phyloP scores from a whole-genome alignment of 2,888 invertebrate genomes.

The Molanna angustata region DNA sequence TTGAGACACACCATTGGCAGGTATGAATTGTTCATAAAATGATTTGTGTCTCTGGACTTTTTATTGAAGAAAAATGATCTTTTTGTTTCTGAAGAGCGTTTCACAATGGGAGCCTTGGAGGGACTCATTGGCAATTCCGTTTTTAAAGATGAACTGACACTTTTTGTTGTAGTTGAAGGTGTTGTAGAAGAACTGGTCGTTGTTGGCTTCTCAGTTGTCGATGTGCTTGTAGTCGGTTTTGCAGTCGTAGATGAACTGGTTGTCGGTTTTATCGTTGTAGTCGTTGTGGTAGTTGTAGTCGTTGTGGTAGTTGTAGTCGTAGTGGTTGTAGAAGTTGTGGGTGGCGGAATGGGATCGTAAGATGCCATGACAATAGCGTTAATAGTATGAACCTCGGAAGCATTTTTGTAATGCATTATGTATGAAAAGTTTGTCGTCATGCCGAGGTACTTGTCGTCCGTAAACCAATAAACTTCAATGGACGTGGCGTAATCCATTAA shows the following conservation, averaged over 20 bases:
- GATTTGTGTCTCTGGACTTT: constrained; percentile 23
- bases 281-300: constrained; percentile 46
- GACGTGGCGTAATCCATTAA: constrained; percentile 49
- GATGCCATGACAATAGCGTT: constrained; percentile 72
- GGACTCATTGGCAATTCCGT: too few relatives aligned
- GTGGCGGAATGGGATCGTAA: constrained; percentile 58
- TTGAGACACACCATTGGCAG: constrained; percentile 50
- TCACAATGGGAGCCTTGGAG: too few relatives aligned
- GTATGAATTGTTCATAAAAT: constrained; percentile 16
- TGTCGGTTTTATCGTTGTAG: constrained; percentile 39
- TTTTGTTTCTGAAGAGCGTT: not conserved
- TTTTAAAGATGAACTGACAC: too few relatives aligned
- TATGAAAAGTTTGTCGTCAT: constrained; percentile 60
- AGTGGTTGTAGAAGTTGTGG: constrained; percentile 49
- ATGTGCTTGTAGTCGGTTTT: constrained; percentile 37
- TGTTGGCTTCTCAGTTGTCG: constrained; percentile 10
- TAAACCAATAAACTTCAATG: constrained; percentile 72
- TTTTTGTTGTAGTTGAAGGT: constrained; percentile 24
- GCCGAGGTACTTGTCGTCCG: constrained; percentile 71
- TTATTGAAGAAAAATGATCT: constrained; percentile 6
- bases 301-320: constrained; percentile 50
- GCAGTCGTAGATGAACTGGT: constrained; percentile 37
- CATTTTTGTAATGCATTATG: constrained; percentile 60
- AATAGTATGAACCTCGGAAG: constrained; percentile 59
- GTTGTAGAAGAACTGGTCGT: not conserved